Base-by-base conservation (phyloP, 1,140 invertebrate genomes). In the Bathynomus jamesi region DNA sequence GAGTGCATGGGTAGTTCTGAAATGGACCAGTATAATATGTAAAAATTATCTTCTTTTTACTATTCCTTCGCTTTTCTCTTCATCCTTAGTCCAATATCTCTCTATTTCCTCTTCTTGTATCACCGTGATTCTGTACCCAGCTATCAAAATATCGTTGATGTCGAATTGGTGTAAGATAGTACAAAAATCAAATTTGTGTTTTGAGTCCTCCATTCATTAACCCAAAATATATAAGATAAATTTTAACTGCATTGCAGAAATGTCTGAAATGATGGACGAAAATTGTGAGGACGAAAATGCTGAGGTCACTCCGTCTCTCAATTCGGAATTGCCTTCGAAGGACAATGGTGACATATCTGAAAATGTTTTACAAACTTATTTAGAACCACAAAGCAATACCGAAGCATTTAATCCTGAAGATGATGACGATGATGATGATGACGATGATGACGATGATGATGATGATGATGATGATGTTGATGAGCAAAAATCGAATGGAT, bases 161-260 rank as follows among this genome's bases (percentile, higher is more conserved):
- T n/a, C n/a, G n/a, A n/a, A n/a, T n/a, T n/a, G n/a, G n/a, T n/a
- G n/a, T n/a, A n/a, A n/a, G n/a, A n/a, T n/a, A n/a, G n/a, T n/a
- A n/a, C n/a, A n/a, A n/a, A n/a, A n/a, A n/a, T n/a, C n/a, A n/a
- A n/a, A n/a, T n/a, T n/a, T n/a, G n/a, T n/a, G n/a, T n/a, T n/a
- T n/a, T n/a, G n/a, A 53, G 13, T 53, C 40, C 40, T 53, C 40
- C 40, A 53, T 53, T 53, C 40, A 11, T 53, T 53, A 53, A 53
- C 21, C 40, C 5, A 53, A 1, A 17, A 53, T 53, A 53, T 11
- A 53, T 53, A 53, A 53, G 40, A 53, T 53, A 53, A 53, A 53
- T 53, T 53, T 53, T 53, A 53, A 53, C 40, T 53, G 40, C 40
- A 53, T 53, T 53, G 40, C 40, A 53, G 40, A 53, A n/a, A 53